Evolutionary conservation across 2,113 vertebrate genomes (phyloP), one percentile per base, ranked within the genome.

Genomic region (Trematomus loennbergii): DNA sequence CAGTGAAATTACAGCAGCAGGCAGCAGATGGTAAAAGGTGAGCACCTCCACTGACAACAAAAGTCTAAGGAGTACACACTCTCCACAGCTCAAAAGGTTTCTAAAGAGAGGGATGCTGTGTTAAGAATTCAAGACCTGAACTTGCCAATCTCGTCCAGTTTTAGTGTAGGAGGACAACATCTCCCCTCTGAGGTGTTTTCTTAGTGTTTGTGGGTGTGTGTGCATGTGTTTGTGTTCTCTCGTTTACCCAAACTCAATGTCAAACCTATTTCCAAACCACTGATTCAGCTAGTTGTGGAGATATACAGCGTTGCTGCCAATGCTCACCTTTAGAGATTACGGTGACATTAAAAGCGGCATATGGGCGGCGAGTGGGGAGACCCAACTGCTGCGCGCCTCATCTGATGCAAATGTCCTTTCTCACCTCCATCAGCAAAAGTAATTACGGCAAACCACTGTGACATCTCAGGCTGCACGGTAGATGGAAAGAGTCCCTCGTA

Each of bases 361-460:
- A 75, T 73, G 73, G 36, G 7, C 36, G 36, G 76, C 18, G 88
- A 88, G 88, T 40, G 83, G 66, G 40, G 85, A 69, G 82, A 84
- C 73, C 85, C 78, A 63, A 81, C 60, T 81, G 48, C 55, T 17
- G 71, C n/a, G 62, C 25, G 40, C 79, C 84, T 90, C 84, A 84
- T 93, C 90, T 90, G 80, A 94, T 93, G 90, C 89, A 90, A 87
- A 91, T 90, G 91, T 90, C 89, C 88, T 89, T 82, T 65, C 78
- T 93, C 92, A 93, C 93, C 92, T 94, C 87, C 81, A 92, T 94
- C 92, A 93, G 92, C 82, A 91, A 91, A 94, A 93, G 92, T 95
- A 94, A 95, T 95, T 95, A 95, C 52, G 75, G 89, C 79, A 87
- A 90, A 93, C 77, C 84, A 67, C 82, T 65, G 88, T 87, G 89